Evolutionary conservation across 2,113 vertebrate genomes (phyloP).

Genomic region (Phalacrocorax carbo): DNA sequence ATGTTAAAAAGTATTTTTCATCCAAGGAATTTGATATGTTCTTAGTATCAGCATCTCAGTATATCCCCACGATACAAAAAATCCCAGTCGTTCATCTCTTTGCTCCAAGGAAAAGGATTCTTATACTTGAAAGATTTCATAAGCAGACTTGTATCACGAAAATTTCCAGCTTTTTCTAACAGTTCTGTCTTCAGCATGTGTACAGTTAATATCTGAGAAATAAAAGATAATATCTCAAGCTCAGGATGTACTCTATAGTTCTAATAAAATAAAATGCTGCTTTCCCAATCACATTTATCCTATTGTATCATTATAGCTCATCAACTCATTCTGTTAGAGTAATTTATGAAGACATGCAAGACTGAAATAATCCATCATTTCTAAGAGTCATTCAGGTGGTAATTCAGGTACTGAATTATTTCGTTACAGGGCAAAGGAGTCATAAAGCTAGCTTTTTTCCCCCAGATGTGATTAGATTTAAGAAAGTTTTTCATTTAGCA

Average conservation of each 20-base stretch:
- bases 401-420: constrained; percentile 59
- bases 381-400: constrained; percentile 35
- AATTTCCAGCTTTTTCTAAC: constrained; percentile 1
- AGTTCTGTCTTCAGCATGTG: background rate
- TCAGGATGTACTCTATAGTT: background rate
- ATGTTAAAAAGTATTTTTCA: constrained; percentile 29
- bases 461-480: constrained; percentile 1
- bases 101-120: background rate
- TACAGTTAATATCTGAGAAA: constrained; percentile 14
- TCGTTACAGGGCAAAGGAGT: constrained; percentile 27
- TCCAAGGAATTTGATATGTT: background rate
- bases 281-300: constrained; percentile 35
- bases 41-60: background rate
- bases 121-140: background rate
- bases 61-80: background rate
- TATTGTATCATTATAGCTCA: constrained; percentile 10
- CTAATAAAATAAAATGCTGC: constrained; percentile 6
- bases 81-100: background rate
- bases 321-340: constrained; percentile 46
- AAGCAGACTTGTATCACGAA: background rate
- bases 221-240: background rate
- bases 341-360: constrained; percentile 18
- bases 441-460: constrained; percentile 8
- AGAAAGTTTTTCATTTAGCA: constrained; percentile 15
- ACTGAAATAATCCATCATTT: constrained; percentile 44